phyloP scores from a whole-genome alignment of 2,888 invertebrate genomes.

The Heliothis peltigera region DNA sequence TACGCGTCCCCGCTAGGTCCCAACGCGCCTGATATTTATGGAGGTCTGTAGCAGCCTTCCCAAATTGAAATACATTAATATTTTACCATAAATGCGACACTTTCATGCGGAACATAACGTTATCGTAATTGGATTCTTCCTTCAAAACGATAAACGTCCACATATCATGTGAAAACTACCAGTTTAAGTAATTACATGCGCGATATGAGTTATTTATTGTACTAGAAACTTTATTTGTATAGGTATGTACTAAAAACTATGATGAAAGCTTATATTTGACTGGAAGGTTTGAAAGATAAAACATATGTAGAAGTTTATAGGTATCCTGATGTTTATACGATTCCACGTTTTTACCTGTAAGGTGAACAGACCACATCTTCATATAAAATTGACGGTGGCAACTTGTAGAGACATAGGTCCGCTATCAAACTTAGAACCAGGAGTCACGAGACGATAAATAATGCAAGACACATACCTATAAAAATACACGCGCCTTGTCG shows the following conservation, averaged over 20 bases:
- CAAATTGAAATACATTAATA: constrained; percentile 90
- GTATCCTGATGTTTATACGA: constrained; percentile 9
- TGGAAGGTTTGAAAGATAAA: background rate
- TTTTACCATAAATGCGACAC: constrained; percentile 90
- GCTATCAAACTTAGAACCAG: constrained; percentile 51
- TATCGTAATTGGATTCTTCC: constrained; percentile 89
- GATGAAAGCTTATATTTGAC: background rate
- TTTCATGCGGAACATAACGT: constrained; percentile 88
- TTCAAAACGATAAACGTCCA: constrained; percentile 76
- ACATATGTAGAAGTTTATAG: background rate
- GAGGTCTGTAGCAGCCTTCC: constrained; percentile 87
- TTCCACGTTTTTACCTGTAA: constrained; percentile 12
- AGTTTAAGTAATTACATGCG: constrained; percentile 66
- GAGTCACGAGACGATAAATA: constrained; percentile 57
- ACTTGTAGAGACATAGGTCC: constrained; percentile 29
- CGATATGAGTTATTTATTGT: constrained; percentile 61
- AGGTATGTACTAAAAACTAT: background rate
- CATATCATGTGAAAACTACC: constrained; percentile 71
- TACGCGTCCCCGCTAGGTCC: constrained; percentile 83
- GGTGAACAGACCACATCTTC: constrained; percentile 24
- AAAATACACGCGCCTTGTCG: constrained; percentile 44
- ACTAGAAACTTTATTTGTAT: constrained; percentile 6
- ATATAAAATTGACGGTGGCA: constrained; percentile 46
- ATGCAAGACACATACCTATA: constrained; percentile 46
- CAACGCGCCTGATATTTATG: constrained; percentile 87